Base-by-base conservation (phyloP, 2,888 invertebrate species). In the Abrostola triplasia region DNA sequence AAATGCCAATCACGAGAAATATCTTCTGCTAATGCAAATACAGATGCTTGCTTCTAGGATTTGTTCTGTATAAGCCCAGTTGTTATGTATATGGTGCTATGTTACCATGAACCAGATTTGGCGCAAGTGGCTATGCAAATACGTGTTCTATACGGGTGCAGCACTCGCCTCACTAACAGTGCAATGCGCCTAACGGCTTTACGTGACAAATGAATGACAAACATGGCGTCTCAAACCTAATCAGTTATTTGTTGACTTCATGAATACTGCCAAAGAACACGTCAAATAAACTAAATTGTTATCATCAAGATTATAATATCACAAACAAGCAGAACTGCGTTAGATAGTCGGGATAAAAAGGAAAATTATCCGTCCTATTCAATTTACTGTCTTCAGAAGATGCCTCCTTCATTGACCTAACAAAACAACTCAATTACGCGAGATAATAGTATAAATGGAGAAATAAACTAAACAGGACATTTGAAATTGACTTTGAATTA, bases 361-460 rank as follows among this genome's bases (percentile, higher is more conserved):
- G 13, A 5, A 44, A 12, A 12, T 6, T 13, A 42, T 42, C 12
- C 8, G 42, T 12, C 42, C 42, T 42, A 44, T 44, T 8, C 9
- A 47, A 13, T 41, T 24, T 13, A 47, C 13, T 9, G 44, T 24
- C 44, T 24, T 9, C 13, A 9, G 13, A 47, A 47, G 44, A 47
- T 8, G 24, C 4, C 24, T 24, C 24, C 24, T 24, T 13, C 44
- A 5, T 47, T 36, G 49, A 35, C 36, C 48, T n/a, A 61, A 47
- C 42, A 53, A 62, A 59, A 67, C 59, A 55, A 58, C 37, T 54
- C 11, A 51, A 64, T 64, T 62, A 59, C 52, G 8, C n/a, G 35
- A 50, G 41, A 48, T 53, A 24, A 47, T 47, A 47, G 44, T 24
- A 36, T 38, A 40, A 24, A 59, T 54, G 55, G 40, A 47, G 10